These are phyloP conservation scores for Bradypus variegatus DNA, from an alignment of 2,797 vertebrate species.

Conservation along the genomic window DNA sequence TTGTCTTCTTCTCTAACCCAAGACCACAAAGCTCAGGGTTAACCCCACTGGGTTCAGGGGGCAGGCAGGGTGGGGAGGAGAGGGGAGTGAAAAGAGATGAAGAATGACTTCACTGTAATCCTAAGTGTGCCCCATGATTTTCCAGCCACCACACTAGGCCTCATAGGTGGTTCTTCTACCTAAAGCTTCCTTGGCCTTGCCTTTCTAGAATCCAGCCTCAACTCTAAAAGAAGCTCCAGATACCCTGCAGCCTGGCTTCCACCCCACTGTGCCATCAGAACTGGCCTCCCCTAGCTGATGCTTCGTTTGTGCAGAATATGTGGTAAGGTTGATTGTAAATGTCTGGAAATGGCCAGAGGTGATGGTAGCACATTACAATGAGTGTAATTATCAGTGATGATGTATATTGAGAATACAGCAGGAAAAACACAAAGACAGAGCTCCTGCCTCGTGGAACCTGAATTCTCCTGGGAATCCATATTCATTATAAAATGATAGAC, in stretches of 20 bases:
- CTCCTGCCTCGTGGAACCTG: neutral
- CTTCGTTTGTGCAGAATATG: no score
- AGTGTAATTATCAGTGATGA: no score
- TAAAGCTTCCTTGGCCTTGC: neutral
- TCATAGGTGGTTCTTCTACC: neutral
- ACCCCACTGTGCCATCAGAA: neutral
- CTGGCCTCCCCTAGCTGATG: no score
- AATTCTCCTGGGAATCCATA: neutral
- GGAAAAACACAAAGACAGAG: neutral
- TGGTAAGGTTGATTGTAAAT: no score
- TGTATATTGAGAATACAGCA: neutral
- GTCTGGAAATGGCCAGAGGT: no score
- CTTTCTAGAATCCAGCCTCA: neutral
- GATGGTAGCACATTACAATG: no score
- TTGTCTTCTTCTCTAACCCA: neutral
- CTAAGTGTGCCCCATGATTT: neutral
- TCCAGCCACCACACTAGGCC: neutral
- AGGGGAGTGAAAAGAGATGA: neutral
- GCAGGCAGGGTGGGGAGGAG: neutral
- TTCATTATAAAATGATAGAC: neutral
- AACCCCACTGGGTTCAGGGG: neutral
- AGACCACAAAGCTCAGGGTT: neutral
- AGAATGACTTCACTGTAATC: neutral
- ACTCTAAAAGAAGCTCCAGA: neutral
- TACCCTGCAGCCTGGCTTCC: neutral